Evolutionary conservation across 53 echinoderm and acorn worm genomes (phyloP).

Genomic region (Holothuria leucospilota): DNA sequence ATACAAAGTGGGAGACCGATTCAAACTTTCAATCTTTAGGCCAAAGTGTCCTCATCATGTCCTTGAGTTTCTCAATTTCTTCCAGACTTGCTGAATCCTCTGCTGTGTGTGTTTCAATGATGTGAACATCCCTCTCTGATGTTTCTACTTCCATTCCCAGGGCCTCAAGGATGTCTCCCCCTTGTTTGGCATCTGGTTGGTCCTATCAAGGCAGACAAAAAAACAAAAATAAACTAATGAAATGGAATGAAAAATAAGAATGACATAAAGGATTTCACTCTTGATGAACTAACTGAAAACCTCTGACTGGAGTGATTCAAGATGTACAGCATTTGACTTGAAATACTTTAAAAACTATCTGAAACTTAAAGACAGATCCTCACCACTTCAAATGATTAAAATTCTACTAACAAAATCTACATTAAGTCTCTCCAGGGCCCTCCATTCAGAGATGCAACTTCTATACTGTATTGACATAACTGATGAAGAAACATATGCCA

Average conservation of each 20-base stretch:
- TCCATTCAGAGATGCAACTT: too few species aligned
- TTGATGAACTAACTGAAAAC: background rate
- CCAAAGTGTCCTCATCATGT: slow-evolving; percentile 77
- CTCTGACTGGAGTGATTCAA: background rate
- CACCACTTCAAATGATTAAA: too few species aligned
- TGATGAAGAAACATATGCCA: too few species aligned
- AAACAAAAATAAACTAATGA: background rate
- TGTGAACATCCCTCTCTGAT: slow-evolving; percentile 76
- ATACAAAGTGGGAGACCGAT: too few species aligned
- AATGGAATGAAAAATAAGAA: background rate
- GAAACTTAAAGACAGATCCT: too few species aligned
- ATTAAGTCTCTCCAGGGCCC: too few species aligned
- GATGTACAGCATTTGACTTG: too few species aligned
- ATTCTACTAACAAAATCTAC: too few species aligned
- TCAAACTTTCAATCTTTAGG: slow-evolving; percentile 57
- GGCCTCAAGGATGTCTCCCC: slow-evolving; percentile 63
- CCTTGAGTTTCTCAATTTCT: slow-evolving; percentile 67
- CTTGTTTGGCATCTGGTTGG: slow-evolving; percentile 74
- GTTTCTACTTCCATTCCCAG: slow-evolving; percentile 65
- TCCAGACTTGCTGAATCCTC: slow-evolving; percentile 68
- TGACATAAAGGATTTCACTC: background rate
- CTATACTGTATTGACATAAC: too few species aligned
- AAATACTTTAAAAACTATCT: too few species aligned
- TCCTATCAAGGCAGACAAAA: slow-evolving; percentile 57
- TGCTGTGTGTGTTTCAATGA: slow-evolving; percentile 77